Evolutionary conservation across 2,113 vertebrate genomes (phyloP).

Genomic region (Pagrus major): DNA sequence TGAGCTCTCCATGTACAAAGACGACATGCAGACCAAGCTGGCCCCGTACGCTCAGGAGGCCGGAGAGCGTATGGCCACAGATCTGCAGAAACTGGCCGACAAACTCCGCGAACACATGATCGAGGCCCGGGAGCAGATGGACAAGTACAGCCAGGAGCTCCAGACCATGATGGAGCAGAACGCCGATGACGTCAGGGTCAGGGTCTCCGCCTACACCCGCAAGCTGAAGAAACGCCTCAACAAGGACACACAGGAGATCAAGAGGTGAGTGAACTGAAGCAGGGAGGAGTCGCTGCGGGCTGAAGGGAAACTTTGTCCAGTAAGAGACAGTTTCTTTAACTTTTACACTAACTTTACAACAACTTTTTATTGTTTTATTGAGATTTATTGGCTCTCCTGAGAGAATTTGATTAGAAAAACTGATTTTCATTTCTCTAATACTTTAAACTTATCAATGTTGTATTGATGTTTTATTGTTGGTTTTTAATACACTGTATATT

Average conservation of each 20-base stretch:
- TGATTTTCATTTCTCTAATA: too few species aligned
- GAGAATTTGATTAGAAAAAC: too few species aligned
- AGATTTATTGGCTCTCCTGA: too few species aligned
- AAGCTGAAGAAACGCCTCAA: constrained; percentile 85
- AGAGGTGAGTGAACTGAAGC: constrained; percentile 66
- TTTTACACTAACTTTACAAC: too few species aligned
- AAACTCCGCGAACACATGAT: constrained; percentile 76
- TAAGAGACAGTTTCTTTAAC: neutral
- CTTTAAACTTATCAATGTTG: too few species aligned
- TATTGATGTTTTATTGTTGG: too few species aligned
- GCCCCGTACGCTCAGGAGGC: constrained; percentile 75
- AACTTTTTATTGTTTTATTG: neutral
- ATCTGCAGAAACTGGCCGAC: constrained; percentile 67
- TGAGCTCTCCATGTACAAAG: constrained; percentile 77
- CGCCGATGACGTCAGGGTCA: constrained; percentile 64
- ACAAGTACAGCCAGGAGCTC: constrained; percentile 78
- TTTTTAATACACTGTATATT: too few species aligned
- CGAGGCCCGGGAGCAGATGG: constrained; percentile 66
- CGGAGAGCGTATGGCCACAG: constrained; percentile 52
- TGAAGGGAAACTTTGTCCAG: constrained; percentile 28
- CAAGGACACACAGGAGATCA: constrained; percentile 83
- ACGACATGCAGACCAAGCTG: constrained; percentile 77
- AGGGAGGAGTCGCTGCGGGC: neutral
- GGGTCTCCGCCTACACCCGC: constrained; percentile 71
- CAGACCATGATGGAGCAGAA: constrained; percentile 83